Base-by-base conservation (phyloP, 2,797 vertebrate species). In the Molossus molossus region DNA sequence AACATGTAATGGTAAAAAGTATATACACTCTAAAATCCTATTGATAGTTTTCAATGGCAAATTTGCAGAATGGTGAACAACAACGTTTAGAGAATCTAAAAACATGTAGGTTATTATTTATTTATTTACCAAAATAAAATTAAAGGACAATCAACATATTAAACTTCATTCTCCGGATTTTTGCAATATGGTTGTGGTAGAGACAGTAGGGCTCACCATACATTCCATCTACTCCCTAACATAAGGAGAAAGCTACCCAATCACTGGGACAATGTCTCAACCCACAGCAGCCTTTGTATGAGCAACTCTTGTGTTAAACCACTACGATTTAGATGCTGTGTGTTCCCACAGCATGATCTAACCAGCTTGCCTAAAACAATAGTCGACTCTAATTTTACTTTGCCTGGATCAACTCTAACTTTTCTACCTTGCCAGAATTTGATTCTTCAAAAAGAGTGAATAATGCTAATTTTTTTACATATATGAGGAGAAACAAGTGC, bases 51-150 rank as follows among this genome's bases (percentile, higher is more conserved):
- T 25, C 62, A 85, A 65, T 20, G 27, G 48, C 18, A 65, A 72
- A 93, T 45, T 55, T 85, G 17, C n/a, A 88, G 27, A 79, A 70
- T 27, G 25, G 1, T 82, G 29, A 67, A 58, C 33, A 79, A 48
- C 53, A 67, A 57, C 25, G 79, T 77, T 60, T 76, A 91, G 67
- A 3, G 14, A 84, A 37, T 9, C 18, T 64, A 96, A 85, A 89
- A 80, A 50, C 48, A 80, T 17, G 1, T 20, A 87, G 21, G 37
- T 80, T 79, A 3, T 50, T 37, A 83, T 57, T 21, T 77, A 89
- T 11, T 48, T 45, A 69, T 79, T 90, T 90, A 67, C 27, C 12
- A 91, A 94, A 94, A 75, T 75, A 48, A 91, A 84, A 69, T 50
- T n/a, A 29, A 93, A 91, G 15, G 29, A 50, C 10, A 83, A 87